A percentile compares a stretch with the other conserved stretches of the same genome.
These are phyloP conservation scores for Dynastes grantii DNA, from an alignment of 2,888 invertebrate genomes.

Conservation along the genomic window DNA sequence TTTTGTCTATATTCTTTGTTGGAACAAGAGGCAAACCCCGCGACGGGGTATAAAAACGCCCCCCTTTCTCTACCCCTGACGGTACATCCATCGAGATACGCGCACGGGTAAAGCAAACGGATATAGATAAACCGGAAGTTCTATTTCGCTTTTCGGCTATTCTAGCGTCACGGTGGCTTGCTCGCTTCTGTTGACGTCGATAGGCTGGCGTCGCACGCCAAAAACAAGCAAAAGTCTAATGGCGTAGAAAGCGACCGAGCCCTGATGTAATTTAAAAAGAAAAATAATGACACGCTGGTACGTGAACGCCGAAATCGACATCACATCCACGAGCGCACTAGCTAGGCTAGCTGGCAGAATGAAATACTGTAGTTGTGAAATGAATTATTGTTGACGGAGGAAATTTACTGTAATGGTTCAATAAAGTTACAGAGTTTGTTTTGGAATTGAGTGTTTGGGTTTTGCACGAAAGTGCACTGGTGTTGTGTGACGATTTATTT, in stretches of 20 bases:
- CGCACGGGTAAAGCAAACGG: conserved; percentile 49
- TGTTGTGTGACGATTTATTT: conserved; percentile 17
- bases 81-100: not conserved
- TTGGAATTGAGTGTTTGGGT: conserved; percentile 41
- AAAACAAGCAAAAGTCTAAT: conserved; percentile 64
- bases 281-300: conserved; percentile 47
- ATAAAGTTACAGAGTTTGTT: conserved; percentile 32
- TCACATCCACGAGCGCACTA: not conserved
- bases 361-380: conserved; percentile 38
- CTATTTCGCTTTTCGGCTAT: conserved; percentile 61
- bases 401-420: conserved; percentile 32
- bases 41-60: not conserved
- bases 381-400: conserved; percentile 35
- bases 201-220: conserved; percentile 61
- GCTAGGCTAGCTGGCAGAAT: not conserved
- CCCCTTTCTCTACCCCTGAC: not conserved
- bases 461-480: conserved; percentile 18
- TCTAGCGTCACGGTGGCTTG: conserved; percentile 61
- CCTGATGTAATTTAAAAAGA: conserved; percentile 53
- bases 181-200: conserved; percentile 61
- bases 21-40: conserved; percentile 17
- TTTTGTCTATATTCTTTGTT: conserved; percentile 4
- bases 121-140: conserved; percentile 60
- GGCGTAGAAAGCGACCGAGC: conserved; percentile 61
- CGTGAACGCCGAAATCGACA: conserved; percentile 32